These are phyloP conservation scores for Takifugu rubripes DNA, from an alignment of 2,797 vertebrate species.

Conservation along the genomic window DNA sequence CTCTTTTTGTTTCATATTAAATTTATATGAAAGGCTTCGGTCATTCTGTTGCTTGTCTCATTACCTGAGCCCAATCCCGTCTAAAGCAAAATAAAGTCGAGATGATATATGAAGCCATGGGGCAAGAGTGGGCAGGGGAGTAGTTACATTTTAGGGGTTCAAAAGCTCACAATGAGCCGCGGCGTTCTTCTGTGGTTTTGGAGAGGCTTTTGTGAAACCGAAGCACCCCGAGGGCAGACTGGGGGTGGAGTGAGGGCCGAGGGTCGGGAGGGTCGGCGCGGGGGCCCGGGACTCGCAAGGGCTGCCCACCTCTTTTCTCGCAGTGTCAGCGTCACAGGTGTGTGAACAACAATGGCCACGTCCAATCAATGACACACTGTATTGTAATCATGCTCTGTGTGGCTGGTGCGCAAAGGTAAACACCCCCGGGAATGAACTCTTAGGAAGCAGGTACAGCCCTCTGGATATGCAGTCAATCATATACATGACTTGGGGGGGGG, in stretches of 20 bases:
- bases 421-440: constrained; percentile 33
- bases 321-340: constrained; percentile 63
- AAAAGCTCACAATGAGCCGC: constrained; percentile 53
- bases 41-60: constrained; percentile 4
- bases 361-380: constrained; percentile 67
- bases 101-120: constrained; percentile 19
- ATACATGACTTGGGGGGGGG: neutral
- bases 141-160: constrained; percentile 53
- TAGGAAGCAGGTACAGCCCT: constrained; percentile 19
- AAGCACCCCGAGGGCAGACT: constrained; percentile 41
- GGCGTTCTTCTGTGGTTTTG: constrained; percentile 51
- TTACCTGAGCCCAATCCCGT: constrained; percentile 8
- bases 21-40: constrained; percentile 27
- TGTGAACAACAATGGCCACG: constrained; percentile 53
- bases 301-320: constrained; percentile 50
- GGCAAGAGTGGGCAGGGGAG: constrained; percentile 19
- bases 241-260: neutral
- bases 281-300: constrained; percentile 28
- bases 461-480: constrained; percentile 4
- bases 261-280: constrained; percentile 2
- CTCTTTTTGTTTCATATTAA: constrained; percentile 38
- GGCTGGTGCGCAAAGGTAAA: constrained; percentile 54
- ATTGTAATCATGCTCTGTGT: constrained; percentile 63
- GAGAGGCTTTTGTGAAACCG: constrained; percentile 61
- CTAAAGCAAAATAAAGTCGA: constrained; percentile 26